These are phyloP conservation scores for Pedionomus torquatus DNA, from an alignment of 2,113 vertebrate genomes.

Conservation along the genomic window DNA sequence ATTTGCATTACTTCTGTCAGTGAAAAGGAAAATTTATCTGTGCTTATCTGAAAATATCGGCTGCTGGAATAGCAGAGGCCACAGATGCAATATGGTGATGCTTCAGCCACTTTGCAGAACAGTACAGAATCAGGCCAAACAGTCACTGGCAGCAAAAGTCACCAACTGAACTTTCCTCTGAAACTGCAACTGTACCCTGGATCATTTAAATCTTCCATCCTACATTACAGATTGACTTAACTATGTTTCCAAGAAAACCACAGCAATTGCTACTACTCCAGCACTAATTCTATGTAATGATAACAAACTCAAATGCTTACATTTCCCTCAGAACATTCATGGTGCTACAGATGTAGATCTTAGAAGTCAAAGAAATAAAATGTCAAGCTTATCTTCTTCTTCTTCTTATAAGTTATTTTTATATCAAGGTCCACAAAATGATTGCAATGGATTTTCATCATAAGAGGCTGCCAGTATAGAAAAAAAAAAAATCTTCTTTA, in stretches of 20 bases:
- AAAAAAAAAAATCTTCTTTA: background rate
- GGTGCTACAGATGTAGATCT: rapidly evolving
- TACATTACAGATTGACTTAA: background rate
- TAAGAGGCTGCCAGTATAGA: background rate
- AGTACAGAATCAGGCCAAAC: background rate
- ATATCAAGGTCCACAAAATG: background rate
- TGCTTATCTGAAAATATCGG: background rate
- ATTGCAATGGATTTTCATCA: background rate
- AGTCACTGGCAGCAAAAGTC: background rate
- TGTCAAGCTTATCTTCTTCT: background rate
- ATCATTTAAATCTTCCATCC: background rate
- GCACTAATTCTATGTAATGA: background rate
- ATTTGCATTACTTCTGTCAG: constrained; percentile 12
- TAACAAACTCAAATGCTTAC: background rate
- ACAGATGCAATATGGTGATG: background rate
- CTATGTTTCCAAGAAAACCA: background rate
- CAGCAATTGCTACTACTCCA: background rate
- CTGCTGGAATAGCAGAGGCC: background rate
- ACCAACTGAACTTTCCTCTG: background rate
- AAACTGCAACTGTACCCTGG: background rate
- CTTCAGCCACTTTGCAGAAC: background rate
- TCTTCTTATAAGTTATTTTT: background rate
- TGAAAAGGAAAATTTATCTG: background rate
- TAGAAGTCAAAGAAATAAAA: background rate
- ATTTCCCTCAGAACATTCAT: background rate